Evolutionary conservation across 2,113 vertebrate genomes (phyloP), one percentile per base, ranked within the genome.

Genomic region (Otolemur garnettii): DNA sequence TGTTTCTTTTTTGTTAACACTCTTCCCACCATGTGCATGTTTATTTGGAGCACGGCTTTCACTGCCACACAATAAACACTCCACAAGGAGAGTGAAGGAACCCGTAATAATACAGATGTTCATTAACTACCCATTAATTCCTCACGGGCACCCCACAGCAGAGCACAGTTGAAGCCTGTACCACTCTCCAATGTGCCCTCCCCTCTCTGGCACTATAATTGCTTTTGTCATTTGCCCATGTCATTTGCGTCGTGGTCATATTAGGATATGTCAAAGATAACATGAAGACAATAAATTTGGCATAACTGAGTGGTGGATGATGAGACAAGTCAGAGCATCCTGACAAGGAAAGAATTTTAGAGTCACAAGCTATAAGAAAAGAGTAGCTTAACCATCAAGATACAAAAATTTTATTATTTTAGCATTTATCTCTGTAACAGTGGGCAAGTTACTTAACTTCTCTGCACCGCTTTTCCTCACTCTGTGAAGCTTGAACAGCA

Each of bases 261-360:
- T 50, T 81, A 79, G n/a, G 50, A 77, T 10, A 64, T 77, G n/a
- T 64, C 60, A 85, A 87, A 35, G 33, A 77, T 2, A 30, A 22
- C 38, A 12, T 33, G 33, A 81, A 88, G 22, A 88, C 1, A 42
- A 38, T 18, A 6, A 59, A 69, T 66, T 64, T 64, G 53, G 26
- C 33, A 66, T 75, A 62, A 59, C 89, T 15, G 15, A 81, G 33
- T 60, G 22, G n/a, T 64, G 85, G 57, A 30, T 84, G 33, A 77
- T 12, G 19, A 97, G 12, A 84, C 66, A 30, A 7, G 30, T 72
- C 33, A 87, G 26, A 80, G 53, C 81, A 42, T 72, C 42, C 8
- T 89, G 10, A 77, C 8, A 62, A 74, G 17, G 62, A 68, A 96
- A 33, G 68, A 92, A 14, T 78, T 85, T 91, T 57, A 85, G 68